These are phyloP conservation scores for Lordiphosa stackelbergi DNA, from an alignment of 1,140 invertebrate species.

Conservation along the genomic window DNA sequence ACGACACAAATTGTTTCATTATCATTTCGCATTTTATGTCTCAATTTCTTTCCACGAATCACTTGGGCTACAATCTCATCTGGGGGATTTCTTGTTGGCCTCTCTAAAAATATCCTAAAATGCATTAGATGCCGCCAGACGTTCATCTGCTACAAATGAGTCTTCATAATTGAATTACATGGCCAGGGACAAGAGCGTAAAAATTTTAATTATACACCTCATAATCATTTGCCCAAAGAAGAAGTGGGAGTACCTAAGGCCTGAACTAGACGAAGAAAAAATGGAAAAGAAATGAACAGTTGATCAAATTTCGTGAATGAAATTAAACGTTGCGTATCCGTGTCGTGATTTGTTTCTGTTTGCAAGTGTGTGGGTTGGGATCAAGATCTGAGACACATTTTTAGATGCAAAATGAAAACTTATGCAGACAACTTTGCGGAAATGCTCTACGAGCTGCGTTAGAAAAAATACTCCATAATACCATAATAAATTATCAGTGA, in stretches of 20 bases:
- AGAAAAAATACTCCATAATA: slow-evolving; percentile 20
- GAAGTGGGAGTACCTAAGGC: slow-evolving; percentile 15
- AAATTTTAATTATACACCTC: slow-evolving; percentile 76
- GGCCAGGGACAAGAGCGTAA: slow-evolving; percentile 65
- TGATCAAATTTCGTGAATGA: slow-evolving; percentile 58
- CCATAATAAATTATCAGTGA: not conserved
- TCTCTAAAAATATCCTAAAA: slow-evolving; percentile 49
- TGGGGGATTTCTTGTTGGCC: slow-evolving; percentile 1
- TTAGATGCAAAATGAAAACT: slow-evolving; percentile 34
- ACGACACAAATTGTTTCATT: not conserved
- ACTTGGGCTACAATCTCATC: slow-evolving; percentile 8
- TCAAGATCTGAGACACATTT: slow-evolving; percentile 20
- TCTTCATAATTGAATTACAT: slow-evolving; percentile 75
- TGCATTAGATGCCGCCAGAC: slow-evolving; percentile 49
- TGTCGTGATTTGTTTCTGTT: slow-evolving; percentile 15
- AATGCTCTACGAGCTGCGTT: slow-evolving; percentile 13
- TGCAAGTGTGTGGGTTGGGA: slow-evolving; percentile 34
- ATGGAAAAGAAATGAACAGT: slow-evolving; percentile 17
- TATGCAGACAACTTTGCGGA: slow-evolving; percentile 53
- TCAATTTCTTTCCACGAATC: slow-evolving; percentile 43
- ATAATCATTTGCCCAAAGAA: slow-evolving; percentile 61
- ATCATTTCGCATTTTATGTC: slow-evolving; percentile 38
- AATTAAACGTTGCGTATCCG: slow-evolving; percentile 42
- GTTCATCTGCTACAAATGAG: slow-evolving; percentile 63
- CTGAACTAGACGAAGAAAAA: slow-evolving; percentile 10